These are phyloP conservation scores for Cyanoderma ruficeps DNA, from an alignment of 2,113 vertebrate species.

Conservation along the genomic window DNA sequence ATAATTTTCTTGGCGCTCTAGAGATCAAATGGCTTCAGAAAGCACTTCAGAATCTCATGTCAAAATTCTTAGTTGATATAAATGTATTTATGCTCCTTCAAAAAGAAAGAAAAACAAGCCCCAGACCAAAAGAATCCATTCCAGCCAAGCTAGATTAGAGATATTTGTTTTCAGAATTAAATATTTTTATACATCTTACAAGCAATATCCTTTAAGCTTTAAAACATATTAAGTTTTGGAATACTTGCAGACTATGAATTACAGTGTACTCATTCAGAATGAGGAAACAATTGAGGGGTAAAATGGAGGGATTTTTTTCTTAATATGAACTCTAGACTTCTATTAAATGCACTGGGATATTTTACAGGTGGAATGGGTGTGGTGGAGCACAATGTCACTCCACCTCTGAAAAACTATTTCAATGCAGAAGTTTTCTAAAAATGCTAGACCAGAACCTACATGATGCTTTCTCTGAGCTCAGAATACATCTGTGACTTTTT, in stretches of 20 bases:
- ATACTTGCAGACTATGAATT: neutral
- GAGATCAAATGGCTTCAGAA: neutral
- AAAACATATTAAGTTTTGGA: neutral
- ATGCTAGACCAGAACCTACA: neutral
- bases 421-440: neutral
- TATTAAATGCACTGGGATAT: neutral
- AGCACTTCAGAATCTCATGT: neutral
- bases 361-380: neutral
- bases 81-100: neutral
- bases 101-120: neutral
- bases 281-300: neutral
- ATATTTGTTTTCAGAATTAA: neutral
- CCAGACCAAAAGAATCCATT: neutral
- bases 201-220: neutral
- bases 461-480: neutral
- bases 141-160: neutral
- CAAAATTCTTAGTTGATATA: neutral
- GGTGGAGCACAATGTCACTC: rapidly evolving
- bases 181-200: neutral
- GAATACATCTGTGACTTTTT: neutral
- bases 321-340: neutral
- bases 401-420: neutral
- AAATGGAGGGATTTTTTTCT: neutral
- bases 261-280: neutral
- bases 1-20: neutral